Conservation (phyloP, 2,888 invertebrate genomes). For the Phaedon cochleariae region DNA sequence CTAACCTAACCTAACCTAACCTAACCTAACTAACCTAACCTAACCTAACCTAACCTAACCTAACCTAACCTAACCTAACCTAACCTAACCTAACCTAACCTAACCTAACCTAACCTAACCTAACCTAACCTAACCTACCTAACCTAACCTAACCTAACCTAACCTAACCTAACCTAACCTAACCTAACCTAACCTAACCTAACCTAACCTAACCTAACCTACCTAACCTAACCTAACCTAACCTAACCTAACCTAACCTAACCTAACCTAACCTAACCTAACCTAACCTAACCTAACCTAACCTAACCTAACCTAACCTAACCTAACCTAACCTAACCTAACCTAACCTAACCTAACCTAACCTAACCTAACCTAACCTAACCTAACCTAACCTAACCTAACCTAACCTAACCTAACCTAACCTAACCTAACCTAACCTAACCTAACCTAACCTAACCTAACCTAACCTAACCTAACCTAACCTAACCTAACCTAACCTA, state of each 20-base stretch:
- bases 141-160: conserved; percentile 16
- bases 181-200: conserved; percentile 16
- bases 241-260: conserved; percentile 16
- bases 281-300: conserved; percentile 16
- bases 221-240: conserved; percentile 15
- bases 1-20: conserved; percentile 6
- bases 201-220: conserved; percentile 16
- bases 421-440: conserved; percentile 8
- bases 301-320: conserved; percentile 15
- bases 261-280: conserved; percentile 15
- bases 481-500: conserved; percentile 17
- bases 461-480: conserved; percentile 16
- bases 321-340: conserved; percentile 16
- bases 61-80: conserved; percentile 17
- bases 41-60: conserved; percentile 13
- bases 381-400: conserved; percentile 15
- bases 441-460: conserved; percentile 14
- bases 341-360: conserved; percentile 15
- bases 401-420: conserved; percentile 16
- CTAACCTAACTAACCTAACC: conserved; percentile 5
- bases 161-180: conserved; percentile 15
- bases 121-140: conserved; percentile 16
- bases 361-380: conserved; percentile 16
- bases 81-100: conserved; percentile 15
- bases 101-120: conserved; percentile 15